Evolutionary conservation across 23 tunicate genomes (phyloP).

Genomic region (Aplidium turbinatum): DNA sequence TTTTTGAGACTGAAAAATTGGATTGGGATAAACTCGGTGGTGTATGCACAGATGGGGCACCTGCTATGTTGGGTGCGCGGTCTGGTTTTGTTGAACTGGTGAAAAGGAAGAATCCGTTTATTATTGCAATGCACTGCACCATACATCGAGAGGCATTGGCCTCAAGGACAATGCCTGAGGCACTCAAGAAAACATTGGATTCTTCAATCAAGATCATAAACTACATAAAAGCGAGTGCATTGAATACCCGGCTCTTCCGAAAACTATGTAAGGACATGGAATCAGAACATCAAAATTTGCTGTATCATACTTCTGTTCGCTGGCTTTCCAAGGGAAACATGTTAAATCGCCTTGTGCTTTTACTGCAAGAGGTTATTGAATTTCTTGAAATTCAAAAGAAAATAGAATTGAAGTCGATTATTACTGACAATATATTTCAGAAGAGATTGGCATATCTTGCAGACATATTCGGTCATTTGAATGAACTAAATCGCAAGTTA

Average conservation of each 20-base stretch:
- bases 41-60: conserved; percentile 50
- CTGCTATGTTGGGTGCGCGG: conserved; percentile 43
- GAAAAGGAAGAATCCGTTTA: conserved; percentile 34
- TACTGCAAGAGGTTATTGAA: conserved; percentile 29
- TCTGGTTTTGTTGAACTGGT: conserved; percentile 44
- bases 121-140: conserved; percentile 43
- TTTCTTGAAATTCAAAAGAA: conserved; percentile 43
- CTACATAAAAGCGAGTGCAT: conserved; percentile 25
- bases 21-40: conserved; percentile 40
- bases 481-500: conserved; percentile 41
- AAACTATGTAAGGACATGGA: conserved; percentile 32
- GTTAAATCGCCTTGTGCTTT: conserved; percentile 4
- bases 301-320: conserved; percentile 14
- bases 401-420: conserved; percentile 9
- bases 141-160: conserved; percentile 49
- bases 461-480: conserved; percentile 43
- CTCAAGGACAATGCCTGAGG: conserved; percentile 42
- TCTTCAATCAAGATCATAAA: conserved; percentile 28
- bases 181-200: conserved; percentile 52
- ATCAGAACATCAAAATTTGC: conserved; percentile 26
- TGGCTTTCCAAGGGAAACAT: conserved; percentile 22
- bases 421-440: conserved; percentile 34
- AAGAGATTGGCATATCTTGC: conserved; percentile 48
- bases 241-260: conserved; percentile 40
- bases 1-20: conserved; percentile 39